phyloP scores from a whole-genome alignment of 2,797 vertebrate genomes.

The Phoebastria nigripes region DNA sequence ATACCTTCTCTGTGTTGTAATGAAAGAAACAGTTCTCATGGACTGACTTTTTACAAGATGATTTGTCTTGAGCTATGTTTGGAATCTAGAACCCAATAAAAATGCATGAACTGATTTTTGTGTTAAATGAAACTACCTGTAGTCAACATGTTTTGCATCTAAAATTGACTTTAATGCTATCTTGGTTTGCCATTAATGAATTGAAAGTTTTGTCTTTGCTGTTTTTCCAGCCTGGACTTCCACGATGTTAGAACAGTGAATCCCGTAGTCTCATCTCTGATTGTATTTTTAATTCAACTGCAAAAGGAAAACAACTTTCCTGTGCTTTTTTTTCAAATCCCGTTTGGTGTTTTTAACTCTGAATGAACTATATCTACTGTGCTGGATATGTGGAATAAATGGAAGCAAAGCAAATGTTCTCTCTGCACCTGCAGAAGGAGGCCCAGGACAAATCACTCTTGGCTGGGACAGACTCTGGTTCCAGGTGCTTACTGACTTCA shows the following conservation, averaged over 20 bases:
- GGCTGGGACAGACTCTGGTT: not conserved
- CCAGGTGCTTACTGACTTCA: not conserved
- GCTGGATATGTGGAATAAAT: not conserved
- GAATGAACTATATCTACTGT: accelerated
- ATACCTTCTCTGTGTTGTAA: not conserved
- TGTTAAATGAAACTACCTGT: not conserved
- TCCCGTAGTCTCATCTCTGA: not conserved
- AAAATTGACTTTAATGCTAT: not conserved
- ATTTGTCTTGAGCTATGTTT: not conserved
- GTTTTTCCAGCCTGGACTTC: not conserved
- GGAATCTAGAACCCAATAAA: not conserved
- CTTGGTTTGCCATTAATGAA: not conserved
- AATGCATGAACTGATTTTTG: not conserved
- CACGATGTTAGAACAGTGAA: not conserved
- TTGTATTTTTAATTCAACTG: not conserved
- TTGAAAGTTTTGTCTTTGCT: not conserved
- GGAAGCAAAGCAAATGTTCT: not conserved
- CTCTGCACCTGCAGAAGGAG: not conserved
- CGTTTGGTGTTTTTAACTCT: not conserved
- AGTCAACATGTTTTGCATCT: not conserved
- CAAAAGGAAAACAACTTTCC: not conserved
- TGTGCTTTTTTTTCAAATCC: not conserved
- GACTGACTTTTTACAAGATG: not conserved
- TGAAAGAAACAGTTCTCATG: not conserved
- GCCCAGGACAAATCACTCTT: not conserved